A percentile compares a stretch with the other conserved stretches of the same genome.
Evolutionary conservation across 2,113 vertebrate genomes (phyloP).

Genomic region (Heterochromis multidens): DNA sequence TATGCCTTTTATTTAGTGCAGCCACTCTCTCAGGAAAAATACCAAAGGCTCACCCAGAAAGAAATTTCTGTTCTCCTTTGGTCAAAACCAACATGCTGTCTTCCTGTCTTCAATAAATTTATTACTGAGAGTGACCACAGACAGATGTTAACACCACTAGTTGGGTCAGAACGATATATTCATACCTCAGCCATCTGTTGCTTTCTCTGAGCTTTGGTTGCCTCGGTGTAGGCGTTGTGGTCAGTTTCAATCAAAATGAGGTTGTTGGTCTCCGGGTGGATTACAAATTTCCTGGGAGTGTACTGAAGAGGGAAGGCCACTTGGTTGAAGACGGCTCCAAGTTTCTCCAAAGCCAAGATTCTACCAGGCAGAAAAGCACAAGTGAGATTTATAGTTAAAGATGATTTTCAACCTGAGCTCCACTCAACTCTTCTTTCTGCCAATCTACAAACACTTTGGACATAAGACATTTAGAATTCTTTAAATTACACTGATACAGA

Average conservation of each 20-base stretch:
- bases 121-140: not conserved
- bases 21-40: not conserved
- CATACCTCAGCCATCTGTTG: slow-evolving; percentile 98
- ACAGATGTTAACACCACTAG: not conserved
- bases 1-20: not conserved
- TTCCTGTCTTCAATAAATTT: not conserved
- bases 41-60: not conserved
- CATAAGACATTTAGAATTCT: not conserved
- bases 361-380: slow-evolving; percentile 62
- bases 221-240: slow-evolving; percentile 97
- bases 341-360: slow-evolving; percentile 96
- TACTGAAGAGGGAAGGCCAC: slow-evolving; percentile 96
- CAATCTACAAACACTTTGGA: not conserved
- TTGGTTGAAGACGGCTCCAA: slow-evolving; percentile 98
- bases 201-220: slow-evolving; percentile 97
- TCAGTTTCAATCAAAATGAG: slow-evolving; percentile 95
- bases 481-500: not conserved
- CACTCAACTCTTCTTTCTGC: not conserved
- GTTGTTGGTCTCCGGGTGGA: slow-evolving; percentile 96
- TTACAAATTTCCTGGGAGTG: slow-evolving; percentile 96
- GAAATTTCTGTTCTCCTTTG: not conserved
- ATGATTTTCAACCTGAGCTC: not conserved
- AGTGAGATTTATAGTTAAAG: not conserved
- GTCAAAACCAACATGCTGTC: rapidly evolving
- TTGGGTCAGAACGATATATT: not conserved